phyloP scores from a whole-genome alignment of 2,797 vertebrate genomes.

The Lacerta agilis region DNA sequence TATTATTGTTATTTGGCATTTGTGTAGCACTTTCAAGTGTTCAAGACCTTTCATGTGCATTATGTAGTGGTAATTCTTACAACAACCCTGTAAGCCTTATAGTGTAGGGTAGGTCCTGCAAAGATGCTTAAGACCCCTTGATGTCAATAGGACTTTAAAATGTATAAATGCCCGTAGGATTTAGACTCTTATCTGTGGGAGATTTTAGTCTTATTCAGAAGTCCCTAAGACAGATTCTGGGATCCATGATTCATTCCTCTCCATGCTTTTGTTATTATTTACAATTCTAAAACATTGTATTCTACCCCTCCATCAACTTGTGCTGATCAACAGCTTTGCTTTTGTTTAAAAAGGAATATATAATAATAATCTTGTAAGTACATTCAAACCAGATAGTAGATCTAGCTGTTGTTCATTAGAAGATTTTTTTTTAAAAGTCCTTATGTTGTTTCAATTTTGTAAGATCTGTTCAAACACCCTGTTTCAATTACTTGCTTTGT shows the following conservation, averaged over 20 bases:
- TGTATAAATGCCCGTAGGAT: neutral
- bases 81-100: no score
- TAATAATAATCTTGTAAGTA: neutral
- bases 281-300: conserved; percentile 25
- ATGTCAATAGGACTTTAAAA: neutral
- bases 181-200: conserved; percentile 11
- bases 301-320: neutral
- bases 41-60: no score
- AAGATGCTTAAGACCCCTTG: neutral
- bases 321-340: neutral
- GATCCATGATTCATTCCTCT: conserved; percentile 28
- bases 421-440: conserved; percentile 16
- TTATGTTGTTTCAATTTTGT: conserved; percentile 19
- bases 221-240: conserved; percentile 36
- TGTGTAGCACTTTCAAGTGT: neutral
- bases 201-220: conserved; percentile 19
- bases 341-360: conserved; percentile 24
- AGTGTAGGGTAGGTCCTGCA: neutral
- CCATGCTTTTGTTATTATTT: conserved; percentile 32
- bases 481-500: conserved; percentile 37
- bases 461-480: conserved; percentile 16
- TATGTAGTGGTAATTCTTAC: neutral
- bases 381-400: neutral
- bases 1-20: neutral
- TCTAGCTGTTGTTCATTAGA: conserved; percentile 49